Evolutionary conservation across 2,888 invertebrate genomes (phyloP), one percentile per base, ranked within the genome.

Genomic region (Trichacis sp.): DNA sequence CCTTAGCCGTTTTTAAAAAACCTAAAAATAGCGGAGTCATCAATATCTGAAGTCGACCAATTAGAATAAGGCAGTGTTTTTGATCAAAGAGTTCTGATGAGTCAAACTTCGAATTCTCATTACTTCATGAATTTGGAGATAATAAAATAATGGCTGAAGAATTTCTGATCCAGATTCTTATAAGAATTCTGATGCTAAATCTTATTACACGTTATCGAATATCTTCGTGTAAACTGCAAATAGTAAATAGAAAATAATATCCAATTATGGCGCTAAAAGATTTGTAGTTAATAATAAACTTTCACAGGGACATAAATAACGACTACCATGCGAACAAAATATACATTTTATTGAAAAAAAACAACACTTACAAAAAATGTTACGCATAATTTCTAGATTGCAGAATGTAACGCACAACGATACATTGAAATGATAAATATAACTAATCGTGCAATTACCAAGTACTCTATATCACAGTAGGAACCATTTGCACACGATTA

Each of bases 171-270:
- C n/a, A n/a, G n/a, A n/a, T n/a, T n/a, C n/a, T n/a, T n/a, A n/a
- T n/a, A n/a, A n/a, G n/a, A n/a, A n/a, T n/a, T 66, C 85, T 86
- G 58, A 85, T 78, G 18, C 88, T 88, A 19, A 88, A 86, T 51
- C 88, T 76, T 65, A 82, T 79, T 57, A 74, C 61, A 56, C 75
- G 75, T 38, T 70, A n/a, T n/a, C n/a, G 20, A 24, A 24, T 5
- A 24, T 24, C 24, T 24, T 24, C 24, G 24, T n/a, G n/a, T n/a
- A n/a, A n/a, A n/a, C n/a, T n/a, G n/a, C n/a, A n/a, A n/a, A n/a
- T n/a, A n/a, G n/a, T n/a, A n/a, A n/a, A n/a, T 24, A 24, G 8
- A 24, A 24, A 3, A 5, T 24, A 73, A 2, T 76, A 45, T 9
- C 65, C 54, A 50, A 91, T n/a, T 12, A 29, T 29, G 29, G n/a